Percentiles rank a stretch among this genome's conserved stretches.
Evolutionary conservation across 2,797 vertebrate species (phyloP).

Genomic region (Enteromius treurensis): DNA sequence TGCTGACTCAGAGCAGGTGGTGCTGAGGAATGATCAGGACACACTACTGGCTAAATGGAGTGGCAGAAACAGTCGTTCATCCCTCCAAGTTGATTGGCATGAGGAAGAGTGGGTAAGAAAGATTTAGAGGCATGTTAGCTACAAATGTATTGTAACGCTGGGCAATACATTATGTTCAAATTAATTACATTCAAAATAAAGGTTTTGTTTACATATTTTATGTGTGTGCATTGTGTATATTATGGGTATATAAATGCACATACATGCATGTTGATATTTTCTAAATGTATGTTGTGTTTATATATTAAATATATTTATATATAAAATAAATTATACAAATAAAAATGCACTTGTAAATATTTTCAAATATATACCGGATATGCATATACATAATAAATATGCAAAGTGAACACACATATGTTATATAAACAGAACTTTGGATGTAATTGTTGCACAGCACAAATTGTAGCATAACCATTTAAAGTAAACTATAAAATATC

Average conservation of each 20-base stretch:
- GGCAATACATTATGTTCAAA: background rate
- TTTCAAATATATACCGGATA: too few relatives aligned
- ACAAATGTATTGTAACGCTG: background rate
- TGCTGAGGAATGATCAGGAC: constrained; percentile 96
- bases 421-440: too few relatives aligned
- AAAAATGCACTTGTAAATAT: too few relatives aligned
- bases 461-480: too few relatives aligned
- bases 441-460: too few relatives aligned
- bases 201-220: background rate
- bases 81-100: constrained; percentile 90
- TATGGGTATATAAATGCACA: background rate
- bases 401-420: too few relatives aligned
- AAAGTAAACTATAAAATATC: background rate
- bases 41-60: constrained; percentile 94
- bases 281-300: too few relatives aligned
- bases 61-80: constrained; percentile 88
- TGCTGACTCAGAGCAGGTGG: constrained; percentile 91
- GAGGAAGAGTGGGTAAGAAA: constrained; percentile 95
- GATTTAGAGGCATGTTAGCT: background rate
- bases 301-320: too few relatives aligned
- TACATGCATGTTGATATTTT: too few relatives aligned
- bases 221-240: background rate
- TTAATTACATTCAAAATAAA: background rate
- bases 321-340: too few relatives aligned
- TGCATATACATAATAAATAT: too few relatives aligned